phyloP scores from a whole-genome alignment of 2,888 invertebrate genomes.

The Cosmopolites sordidus region DNA sequence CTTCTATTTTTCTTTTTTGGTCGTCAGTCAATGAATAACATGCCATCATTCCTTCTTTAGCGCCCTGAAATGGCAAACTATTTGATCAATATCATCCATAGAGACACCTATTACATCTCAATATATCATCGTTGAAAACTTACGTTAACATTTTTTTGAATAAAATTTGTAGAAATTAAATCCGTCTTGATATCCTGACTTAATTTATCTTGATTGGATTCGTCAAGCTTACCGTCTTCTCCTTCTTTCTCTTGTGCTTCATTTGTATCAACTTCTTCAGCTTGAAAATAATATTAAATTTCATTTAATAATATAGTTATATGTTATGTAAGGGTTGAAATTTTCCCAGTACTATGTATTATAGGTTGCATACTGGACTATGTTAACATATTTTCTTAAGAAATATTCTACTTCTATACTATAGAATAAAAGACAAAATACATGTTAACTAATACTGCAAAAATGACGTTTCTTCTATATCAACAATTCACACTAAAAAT shows the following conservation, averaged over 20 bases:
- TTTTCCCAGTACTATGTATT: too few species aligned
- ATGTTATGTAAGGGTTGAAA: too few species aligned
- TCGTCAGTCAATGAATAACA: constrained; percentile 34
- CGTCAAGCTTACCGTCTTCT: background rate
- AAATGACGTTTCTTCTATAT: too few species aligned
- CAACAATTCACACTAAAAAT: too few species aligned
- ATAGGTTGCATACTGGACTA: too few species aligned
- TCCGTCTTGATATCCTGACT: constrained; percentile 4
- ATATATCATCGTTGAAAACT: too few species aligned
- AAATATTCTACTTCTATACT: too few species aligned
- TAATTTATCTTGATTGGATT: constrained; percentile 2
- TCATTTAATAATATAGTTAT: too few species aligned
- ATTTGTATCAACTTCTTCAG: background rate
- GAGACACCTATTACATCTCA: background rate
- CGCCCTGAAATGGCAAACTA: constrained; percentile 22
- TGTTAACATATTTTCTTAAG: too few species aligned
- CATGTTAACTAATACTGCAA: too few species aligned
- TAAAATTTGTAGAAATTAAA: constrained; percentile 19
- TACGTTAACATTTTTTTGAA: constrained; percentile 28
- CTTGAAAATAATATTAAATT: background rate
- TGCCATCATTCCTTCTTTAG: constrained; percentile 31
- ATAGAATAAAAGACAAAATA: too few species aligned
- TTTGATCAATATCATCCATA: constrained; percentile 2
- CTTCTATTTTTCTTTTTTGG: constrained; percentile 33
- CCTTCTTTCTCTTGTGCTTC: constrained; percentile 6